These are phyloP conservation scores for Diadumene lineata DNA, from an alignment of 92 coral and sea anemone genomes.

Conservation along the genomic window DNA sequence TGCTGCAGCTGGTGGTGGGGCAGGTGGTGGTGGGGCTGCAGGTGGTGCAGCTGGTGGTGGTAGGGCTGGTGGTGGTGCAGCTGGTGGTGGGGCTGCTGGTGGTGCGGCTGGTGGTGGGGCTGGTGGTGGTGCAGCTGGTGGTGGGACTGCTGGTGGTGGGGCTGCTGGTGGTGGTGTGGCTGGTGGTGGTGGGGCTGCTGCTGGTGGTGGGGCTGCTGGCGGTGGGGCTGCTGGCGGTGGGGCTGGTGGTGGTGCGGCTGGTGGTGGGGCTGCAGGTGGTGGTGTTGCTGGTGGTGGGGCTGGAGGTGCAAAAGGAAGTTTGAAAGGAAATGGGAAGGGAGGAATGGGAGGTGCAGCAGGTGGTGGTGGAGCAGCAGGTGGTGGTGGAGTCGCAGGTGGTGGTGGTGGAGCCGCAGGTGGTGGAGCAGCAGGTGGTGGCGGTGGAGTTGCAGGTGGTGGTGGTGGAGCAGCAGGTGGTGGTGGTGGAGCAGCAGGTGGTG, in stretches of 20 bases:
- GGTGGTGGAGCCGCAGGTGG: slow-evolving; percentile 27
- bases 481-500: slow-evolving; percentile 17
- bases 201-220: slow-evolving; percentile 30
- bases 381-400: slow-evolving; percentile 13
- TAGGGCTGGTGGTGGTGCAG: slow-evolving; percentile 36
- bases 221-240: slow-evolving; percentile 22
- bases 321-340: neutral
- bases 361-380: slow-evolving; percentile 32
- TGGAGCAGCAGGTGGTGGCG: slow-evolving; percentile 14
- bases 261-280: slow-evolving; percentile 15
- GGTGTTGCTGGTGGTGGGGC: slow-evolving; percentile 21
- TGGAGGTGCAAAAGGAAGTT: slow-evolving; percentile 13
- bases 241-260: slow-evolving; percentile 10
- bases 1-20: slow-evolving; percentile 54
- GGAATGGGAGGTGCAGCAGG: slow-evolving; percentile 21
- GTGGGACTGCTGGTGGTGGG: slow-evolving; percentile 33
- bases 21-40: slow-evolving; percentile 45
- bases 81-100: slow-evolving; percentile 21
- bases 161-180: slow-evolving; percentile 17
- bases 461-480: slow-evolving; percentile 20
- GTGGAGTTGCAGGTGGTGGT: slow-evolving; percentile 22
- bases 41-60: slow-evolving; percentile 41
- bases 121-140: slow-evolving; percentile 40
- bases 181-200: slow-evolving; percentile 14
- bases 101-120: slow-evolving; percentile 27